Evolutionary conservation across 2,797 vertebrate genomes (phyloP), one percentile per base, ranked within the genome.

Genomic region (Rhodeus uyekii): DNA sequence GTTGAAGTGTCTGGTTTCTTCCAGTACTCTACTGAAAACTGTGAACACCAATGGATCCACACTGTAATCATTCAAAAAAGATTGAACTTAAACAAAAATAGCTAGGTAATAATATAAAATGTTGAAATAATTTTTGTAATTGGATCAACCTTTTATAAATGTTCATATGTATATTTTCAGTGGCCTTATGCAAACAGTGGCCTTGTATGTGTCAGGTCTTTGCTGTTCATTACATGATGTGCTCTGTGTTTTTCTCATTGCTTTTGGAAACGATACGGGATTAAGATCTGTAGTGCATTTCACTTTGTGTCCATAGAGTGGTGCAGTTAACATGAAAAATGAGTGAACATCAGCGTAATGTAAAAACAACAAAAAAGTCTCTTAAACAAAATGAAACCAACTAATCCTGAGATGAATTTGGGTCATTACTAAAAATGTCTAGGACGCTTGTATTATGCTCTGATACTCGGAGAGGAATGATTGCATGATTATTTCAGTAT

Each of bases 1-100:
- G 36, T 29, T 42, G 44, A 39, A 19, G 87, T 46, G 64, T 89
- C 74, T 18, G n/a, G 34, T 91, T 89, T n/a, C n/a, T n/a, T n/a
- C n/a, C n/a, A 9, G 68, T 39, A 61, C 13, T 48, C n/a, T n/a
- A n/a, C 13, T 60, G 24, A 63, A 38, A 63, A 67, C 27, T n/a
- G n/a, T n/a, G 6, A 32, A 34, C 24, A 13, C 19, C 19, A 42
- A 19, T 71, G 53, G 53, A 24, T 19, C 7, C 50, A 44, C 5
- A 12, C 38, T 46, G 34, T 8, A 38, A 16, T 69, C 48, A 69
- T 24, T 79, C 36, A 22, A 79, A 71, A 48, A 27, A 55, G 0
- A 3, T 68, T 53, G 0, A 55, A n/a, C 4, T 55, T 3, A 8
- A 73, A 14, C 27, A 48, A 72, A 55, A 71, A 34, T 13, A 34